Conservation (phyloP, 2,113 vertebrate species). For the zebrafish (Danio rerio) region GRCz12tu NC_133189.1:51959001-51959500, state of each 20-base stretch:
- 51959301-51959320: conserved; percentile 71
- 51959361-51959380: conserved; percentile 62
- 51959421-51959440: conserved; percentile 42
- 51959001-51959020: conserved; percentile 52
- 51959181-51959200: background rate
- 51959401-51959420: conserved; percentile 51
- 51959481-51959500: background rate
- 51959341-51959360: conserved; percentile 72
- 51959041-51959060: conserved; percentile 59
- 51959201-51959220: conserved; percentile 67
- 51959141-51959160: conserved; percentile 59
- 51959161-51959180: too few species aligned
- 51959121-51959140: conserved; percentile 59
- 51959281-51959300: conserved; percentile 66
- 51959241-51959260: conserved; percentile 69
- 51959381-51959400: conserved; percentile 53
- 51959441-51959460: conserved; percentile 44
- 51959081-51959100: conserved; percentile 29
- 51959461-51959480: conserved; percentile 24
- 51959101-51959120: conserved; percentile 57
- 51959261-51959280: conserved; percentile 68
- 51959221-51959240: conserved; percentile 75
- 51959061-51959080: conserved; percentile 61
- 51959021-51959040: conserved; percentile 58
- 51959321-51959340: conserved; percentile 71